Evolutionary conservation across 2,888 invertebrate species (phyloP), one percentile per base, ranked within the genome.

Genomic region (Osmoderma eremita): DNA sequence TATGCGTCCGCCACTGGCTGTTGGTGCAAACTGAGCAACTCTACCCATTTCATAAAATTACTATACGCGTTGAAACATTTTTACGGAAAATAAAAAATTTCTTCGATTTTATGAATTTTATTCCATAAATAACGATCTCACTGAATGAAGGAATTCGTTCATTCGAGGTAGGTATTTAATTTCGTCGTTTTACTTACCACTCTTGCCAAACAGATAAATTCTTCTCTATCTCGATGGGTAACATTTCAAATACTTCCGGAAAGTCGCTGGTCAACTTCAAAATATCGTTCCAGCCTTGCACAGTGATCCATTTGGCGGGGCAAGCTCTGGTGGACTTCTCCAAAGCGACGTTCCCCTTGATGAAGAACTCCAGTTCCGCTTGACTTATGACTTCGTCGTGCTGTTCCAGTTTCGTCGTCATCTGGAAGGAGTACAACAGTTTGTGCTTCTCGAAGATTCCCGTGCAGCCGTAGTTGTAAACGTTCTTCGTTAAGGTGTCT

Each of bases 371-470:
- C 22, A 97, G 79, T 78, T 96, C 90, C 4, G 82, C 78, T 76
- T 93, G 94, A 0, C 79, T 81, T 0, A 96, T 82, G 18, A 83
- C 77, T 0, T 83, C 86, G 5, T 88, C 85, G 74, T 90, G 91
- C 79, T 91, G 90, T 74, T 95, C 90, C 71, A 97, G 80, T 78
- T 92, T 93, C 13, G 91, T 88, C 68, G 93, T 90, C 84, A 97
- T 95, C 88, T 95, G 94, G 81, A 97, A 94, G 0, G 96, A 95
- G 80, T 90, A 96, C 18, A 97, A 84, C 36, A 97, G 83, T 79
- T 97, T 96, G 83, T 97, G 95, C 48, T 90, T 90, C 80, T 96
- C 95, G 81, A 97, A 96, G 72, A 96, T 93, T 61, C 96, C 91
- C 22, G 93, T 95, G 76, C 96, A 96, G 1, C 95, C 96, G 75